Base-by-base conservation (phyloP, 2,888 invertebrate genomes). In the Euclidia mi region DNA sequence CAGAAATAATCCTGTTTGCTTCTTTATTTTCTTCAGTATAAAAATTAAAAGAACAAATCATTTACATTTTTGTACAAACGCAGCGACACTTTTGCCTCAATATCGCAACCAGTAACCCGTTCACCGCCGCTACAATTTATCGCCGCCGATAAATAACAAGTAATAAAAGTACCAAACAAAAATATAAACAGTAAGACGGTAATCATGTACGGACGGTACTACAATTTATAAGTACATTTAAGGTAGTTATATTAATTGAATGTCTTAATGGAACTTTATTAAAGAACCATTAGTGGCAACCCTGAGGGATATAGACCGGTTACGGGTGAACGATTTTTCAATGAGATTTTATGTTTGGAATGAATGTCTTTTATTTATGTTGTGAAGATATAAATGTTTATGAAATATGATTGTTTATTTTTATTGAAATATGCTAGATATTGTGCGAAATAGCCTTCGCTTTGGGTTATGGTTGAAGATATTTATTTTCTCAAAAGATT, bases 231-330 rank as follows among this genome's bases (percentile, higher is more conserved):
- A 43, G 61, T 57, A 60, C 62, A 60, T 74, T 55, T 11, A 37
- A 7, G 59, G 65, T 73, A 58, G 66, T 73, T 62, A 56, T 49
- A 66, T 58, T 76, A 70, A 74, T 76, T 74, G 64, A 74, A 75
- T 65, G 70, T 69, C 70, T 72, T 70, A 43, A 62, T 69, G 47
- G 2, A 18, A 66, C 51, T 61, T 32, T 59, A 72, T 75, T 62
- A 70, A 70, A 66, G 17, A 10, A 25, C 51, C 44, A 59, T 76
- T 56, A 72, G 45, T 53, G 46, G 12, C 50, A 56, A 56, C 56
- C 76, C 73, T 59, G 50, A 42, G 62, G 72, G 57, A 58, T 57
- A 59, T 37, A 63, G 57, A 62, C 45, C 42, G 17, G 29, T 9
- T 44, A 1, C 28, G 60, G 10, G 31, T 15, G 38, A 10, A 35